These are phyloP conservation scores for Pelusios castaneus DNA, from an alignment of 2,113 vertebrate species.

Conservation along the genomic window DNA sequence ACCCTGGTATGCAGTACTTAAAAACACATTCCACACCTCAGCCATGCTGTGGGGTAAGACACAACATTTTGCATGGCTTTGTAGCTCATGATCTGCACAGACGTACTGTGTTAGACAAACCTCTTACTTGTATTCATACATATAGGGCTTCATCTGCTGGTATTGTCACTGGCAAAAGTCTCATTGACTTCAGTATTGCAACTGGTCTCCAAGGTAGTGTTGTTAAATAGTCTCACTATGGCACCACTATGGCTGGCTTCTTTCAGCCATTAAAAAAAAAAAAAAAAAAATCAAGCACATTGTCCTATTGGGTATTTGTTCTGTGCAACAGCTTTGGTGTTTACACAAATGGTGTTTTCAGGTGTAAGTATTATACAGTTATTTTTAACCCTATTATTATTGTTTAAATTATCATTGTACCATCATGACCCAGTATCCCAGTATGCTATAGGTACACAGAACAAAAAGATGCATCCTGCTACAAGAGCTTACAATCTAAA, in stretches of 20 bases:
- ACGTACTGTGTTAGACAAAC: conserved; percentile 12
- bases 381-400: background rate
- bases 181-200: conserved; percentile 18
- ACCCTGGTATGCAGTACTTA: conserved; percentile 8
- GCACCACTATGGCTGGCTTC: background rate
- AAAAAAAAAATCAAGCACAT: too few relatives aligned
- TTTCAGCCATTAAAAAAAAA: background rate
- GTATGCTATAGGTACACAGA: too few relatives aligned
- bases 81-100: background rate
- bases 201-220: conserved; percentile 2
- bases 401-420: background rate
- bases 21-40: background rate
- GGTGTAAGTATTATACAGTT: background rate
- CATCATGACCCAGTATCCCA: background rate
- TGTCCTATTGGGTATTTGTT: background rate
- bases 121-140: background rate
- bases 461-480: background rate
- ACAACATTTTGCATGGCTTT: background rate
- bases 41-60: conserved; percentile 26
- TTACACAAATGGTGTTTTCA: background rate
- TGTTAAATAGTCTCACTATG: background rate
- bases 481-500: background rate
- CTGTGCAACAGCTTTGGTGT: background rate
- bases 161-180: conserved; percentile 39
- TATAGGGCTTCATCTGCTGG: conserved; percentile 33